phyloP scores from a whole-genome alignment of 2,888 invertebrate species.

The Drosophila kuntzei region DNA sequence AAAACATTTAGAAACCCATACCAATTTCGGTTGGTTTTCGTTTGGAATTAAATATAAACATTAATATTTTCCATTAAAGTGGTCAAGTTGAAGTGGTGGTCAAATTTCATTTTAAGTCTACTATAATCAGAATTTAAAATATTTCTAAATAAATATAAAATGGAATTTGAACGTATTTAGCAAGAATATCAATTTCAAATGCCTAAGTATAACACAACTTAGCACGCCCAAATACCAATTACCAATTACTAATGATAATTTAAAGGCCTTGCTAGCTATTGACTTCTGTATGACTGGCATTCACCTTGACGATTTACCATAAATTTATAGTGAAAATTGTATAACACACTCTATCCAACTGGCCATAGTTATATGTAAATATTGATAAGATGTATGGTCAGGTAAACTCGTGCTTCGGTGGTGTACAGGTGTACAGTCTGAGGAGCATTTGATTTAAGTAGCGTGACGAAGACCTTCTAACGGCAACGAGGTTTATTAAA shows the following conservation, averaged over 20 bases:
- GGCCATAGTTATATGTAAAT: conserved; percentile 74
- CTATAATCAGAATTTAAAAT: not conserved
- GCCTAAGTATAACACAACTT: conserved; percentile 24
- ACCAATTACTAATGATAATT: conserved; percentile 52
- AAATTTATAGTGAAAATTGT: conserved; percentile 55
- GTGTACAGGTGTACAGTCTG: conserved; percentile 22
- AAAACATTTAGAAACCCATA: too few species aligned
- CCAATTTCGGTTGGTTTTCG: too few species aligned
- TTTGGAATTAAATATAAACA: too few species aligned
- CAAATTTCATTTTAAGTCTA: too few species aligned
- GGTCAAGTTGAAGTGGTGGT: conserved; percentile 25
- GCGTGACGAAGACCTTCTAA: conserved; percentile 54
- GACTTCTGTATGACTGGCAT: conserved; percentile 44
- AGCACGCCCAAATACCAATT: conserved; percentile 37
- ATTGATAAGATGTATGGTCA: conserved; percentile 67
- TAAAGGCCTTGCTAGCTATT: conserved; percentile 39
- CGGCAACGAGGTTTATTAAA: conserved; percentile 14
- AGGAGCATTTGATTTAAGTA: conserved; percentile 22
- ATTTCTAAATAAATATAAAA: conserved; percentile 8
- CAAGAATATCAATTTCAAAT: conserved; percentile 24
- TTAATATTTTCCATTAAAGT: not conserved
- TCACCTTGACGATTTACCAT: conserved; percentile 54
- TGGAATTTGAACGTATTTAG: conserved; percentile 1
- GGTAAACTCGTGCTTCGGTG: conserved; percentile 3
- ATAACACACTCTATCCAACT: conserved; percentile 21